Base-by-base conservation (phyloP, 2,888 invertebrate genomes). In the Scaptomyza cyrtandrae region DNA sequence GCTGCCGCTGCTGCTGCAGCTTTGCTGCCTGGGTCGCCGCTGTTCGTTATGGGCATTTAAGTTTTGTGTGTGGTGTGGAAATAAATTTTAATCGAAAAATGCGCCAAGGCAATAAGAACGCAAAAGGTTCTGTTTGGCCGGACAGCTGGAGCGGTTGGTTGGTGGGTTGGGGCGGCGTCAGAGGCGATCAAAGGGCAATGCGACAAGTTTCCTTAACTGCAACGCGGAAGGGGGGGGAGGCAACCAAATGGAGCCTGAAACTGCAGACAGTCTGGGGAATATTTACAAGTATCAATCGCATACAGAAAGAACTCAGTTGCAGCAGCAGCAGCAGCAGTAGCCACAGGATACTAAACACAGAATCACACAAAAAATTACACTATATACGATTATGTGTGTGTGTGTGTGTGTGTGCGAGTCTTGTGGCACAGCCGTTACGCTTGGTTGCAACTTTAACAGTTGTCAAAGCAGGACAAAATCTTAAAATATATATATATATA, bases 41-140 rank as follows among this genome's bases (percentile, higher is more conserved):
- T 86, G 68, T 60, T 68, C 85, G 82, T 87, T 83, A 87, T 87
- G 82, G 82, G 73, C 79, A 77, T 83, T 83, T 83, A 87, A 87
- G 82, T 87, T 85, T 83, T 83, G 86, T 41, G 87, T 88, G 85
- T 87, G 86, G 85, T 84, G 88, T 46, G 83, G 77, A 88, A 84
- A 84, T 84, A 84, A 84, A 84, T 84, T 84, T 85, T 84, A 87
- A 84, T 87, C 83, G 83, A 85, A 83, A 86, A 84, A 85, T 85
- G 82, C 79, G 86, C 86, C 86, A 85, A 71, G 69, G 62, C 75
- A 73, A 73, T 80, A 80, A 79, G 55, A 61, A 64, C 39, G 53
- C 61, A 31, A 62, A 37, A 37, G 37, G n/a, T 37, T 58, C 58
- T 52, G 35, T 19, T 53, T 41, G 49, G 16, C 13, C 29, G 29